A percentile compares a stretch with the other conserved stretches of the same genome.
Evolutionary conservation across 2,888 invertebrate species (phyloP).

Genomic region (Zygothrica quintamaculata): DNA sequence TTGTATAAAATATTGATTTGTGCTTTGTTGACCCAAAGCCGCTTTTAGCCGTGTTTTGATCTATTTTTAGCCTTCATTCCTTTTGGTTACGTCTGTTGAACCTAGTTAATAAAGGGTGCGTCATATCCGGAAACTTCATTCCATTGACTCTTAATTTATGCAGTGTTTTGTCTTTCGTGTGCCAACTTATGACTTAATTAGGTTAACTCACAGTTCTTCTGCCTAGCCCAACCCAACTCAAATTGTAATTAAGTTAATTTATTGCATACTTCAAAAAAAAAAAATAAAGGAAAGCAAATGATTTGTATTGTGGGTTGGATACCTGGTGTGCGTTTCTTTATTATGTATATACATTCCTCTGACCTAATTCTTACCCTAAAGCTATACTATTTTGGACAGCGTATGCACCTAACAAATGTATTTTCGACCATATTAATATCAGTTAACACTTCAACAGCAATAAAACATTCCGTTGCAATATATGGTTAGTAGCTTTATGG

Average conservation of each 20-base stretch:
- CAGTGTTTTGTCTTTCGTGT: slow-evolving; percentile 10
- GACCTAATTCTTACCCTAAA: slow-evolving; percentile 54
- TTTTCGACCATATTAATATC: no score
- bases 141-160: slow-evolving; percentile 32
- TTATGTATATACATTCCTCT: slow-evolving; percentile 37
- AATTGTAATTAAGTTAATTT: slow-evolving; percentile 49
- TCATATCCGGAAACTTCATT: slow-evolving; percentile 36
- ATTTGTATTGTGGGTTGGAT: slow-evolving; percentile 24
- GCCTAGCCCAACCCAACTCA: slow-evolving; percentile 35
- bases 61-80: slow-evolving; percentile 52
- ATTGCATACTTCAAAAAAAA: slow-evolving; percentile 40
- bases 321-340: slow-evolving; percentile 30
- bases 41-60: slow-evolving; percentile 22
- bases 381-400: no score
- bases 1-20: no score
- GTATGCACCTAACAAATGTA: no score
- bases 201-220: slow-evolving; percentile 52
- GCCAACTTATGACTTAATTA: slow-evolving; percentile 60
- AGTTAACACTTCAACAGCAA: no score
- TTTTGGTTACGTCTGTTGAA: slow-evolving; percentile 19
- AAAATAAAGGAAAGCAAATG: slow-evolving; percentile 17
- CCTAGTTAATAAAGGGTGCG: slow-evolving; percentile 37
- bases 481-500: no score
- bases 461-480: no score
- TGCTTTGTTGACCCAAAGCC: slow-evolving; percentile 31